Percentiles rank a stretch among this genome's conserved stretches.
Conservation (phyloP, 2,113 vertebrate genomes). For the Lagenorhynchus albirostris region DNA sequence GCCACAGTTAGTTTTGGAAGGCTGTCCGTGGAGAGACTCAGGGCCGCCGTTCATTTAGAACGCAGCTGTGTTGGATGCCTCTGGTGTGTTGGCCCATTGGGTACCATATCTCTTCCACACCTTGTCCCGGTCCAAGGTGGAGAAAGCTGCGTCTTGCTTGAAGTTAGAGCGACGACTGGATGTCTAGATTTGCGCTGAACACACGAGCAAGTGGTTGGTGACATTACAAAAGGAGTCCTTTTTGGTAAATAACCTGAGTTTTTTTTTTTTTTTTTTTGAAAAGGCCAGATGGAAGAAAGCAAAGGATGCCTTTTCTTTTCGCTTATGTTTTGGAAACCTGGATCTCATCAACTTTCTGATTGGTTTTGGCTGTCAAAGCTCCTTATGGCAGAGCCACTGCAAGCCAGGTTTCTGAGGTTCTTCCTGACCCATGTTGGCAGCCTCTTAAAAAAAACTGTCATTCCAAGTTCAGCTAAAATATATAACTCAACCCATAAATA, state of each 20-base stretch:
- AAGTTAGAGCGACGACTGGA: no score
- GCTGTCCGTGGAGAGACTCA: neutral
- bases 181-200: neutral
- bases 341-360: constrained; percentile 38
- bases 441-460: constrained; percentile 61
- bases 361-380: constrained; percentile 34
- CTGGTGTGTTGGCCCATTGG: neutral
- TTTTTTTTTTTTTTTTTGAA: neutral
- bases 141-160: neutral
- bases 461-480: constrained; percentile 63
- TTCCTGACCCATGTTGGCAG: constrained; percentile 32
- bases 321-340: constrained; percentile 49
- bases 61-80: neutral
- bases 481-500: constrained; percentile 53
- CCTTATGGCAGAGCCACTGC: neutral
- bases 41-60: neutral
- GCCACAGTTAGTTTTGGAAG: constrained; percentile 45
- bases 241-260: neutral
- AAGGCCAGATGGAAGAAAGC: neutral
- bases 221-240: neutral
- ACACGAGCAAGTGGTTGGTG: neutral
- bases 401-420: constrained; percentile 52
- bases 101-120: neutral
- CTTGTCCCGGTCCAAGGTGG: neutral
- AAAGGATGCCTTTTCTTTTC: constrained; percentile 50